phyloP scores from a whole-genome alignment of 2,113 vertebrate species.

The Halcyon malimbica region DNA sequence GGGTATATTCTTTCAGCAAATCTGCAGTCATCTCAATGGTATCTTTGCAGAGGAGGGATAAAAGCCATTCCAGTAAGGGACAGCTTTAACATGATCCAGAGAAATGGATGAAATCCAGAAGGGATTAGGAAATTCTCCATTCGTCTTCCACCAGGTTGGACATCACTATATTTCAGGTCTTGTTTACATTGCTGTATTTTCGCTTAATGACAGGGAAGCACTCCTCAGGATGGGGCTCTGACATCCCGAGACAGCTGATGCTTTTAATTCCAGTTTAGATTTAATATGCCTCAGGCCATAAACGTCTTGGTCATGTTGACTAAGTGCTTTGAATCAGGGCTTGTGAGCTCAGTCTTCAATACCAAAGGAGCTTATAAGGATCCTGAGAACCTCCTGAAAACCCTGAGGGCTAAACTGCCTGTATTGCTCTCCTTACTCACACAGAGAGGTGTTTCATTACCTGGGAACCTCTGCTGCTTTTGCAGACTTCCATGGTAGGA shows the following conservation, averaged over 20 bases:
- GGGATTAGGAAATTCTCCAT: not conserved
- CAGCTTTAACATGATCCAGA: not conserved
- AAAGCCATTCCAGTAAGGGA: not conserved
- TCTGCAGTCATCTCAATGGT: not conserved
- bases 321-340: conserved; percentile 5
- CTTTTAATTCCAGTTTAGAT: conserved; percentile 24
- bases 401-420: not conserved
- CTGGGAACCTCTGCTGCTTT: not conserved
- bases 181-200: not conserved
- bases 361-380: conserved; percentile 2
- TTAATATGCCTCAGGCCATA: not conserved
- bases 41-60: not conserved
- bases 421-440: not conserved
- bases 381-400: conserved; percentile 8
- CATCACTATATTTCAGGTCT: not conserved
- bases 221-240: not conserved
- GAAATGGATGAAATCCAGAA: not conserved
- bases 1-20: not conserved
- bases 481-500: not conserved
- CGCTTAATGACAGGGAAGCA: not conserved
- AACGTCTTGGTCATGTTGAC: not conserved
- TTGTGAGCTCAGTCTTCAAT: not conserved
- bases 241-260: not conserved
- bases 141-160: not conserved
- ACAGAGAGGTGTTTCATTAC: not conserved